Evolutionary conservation across 2,113 vertebrate species (phyloP).

Genomic region (Eolophus roseicapilla): DNA sequence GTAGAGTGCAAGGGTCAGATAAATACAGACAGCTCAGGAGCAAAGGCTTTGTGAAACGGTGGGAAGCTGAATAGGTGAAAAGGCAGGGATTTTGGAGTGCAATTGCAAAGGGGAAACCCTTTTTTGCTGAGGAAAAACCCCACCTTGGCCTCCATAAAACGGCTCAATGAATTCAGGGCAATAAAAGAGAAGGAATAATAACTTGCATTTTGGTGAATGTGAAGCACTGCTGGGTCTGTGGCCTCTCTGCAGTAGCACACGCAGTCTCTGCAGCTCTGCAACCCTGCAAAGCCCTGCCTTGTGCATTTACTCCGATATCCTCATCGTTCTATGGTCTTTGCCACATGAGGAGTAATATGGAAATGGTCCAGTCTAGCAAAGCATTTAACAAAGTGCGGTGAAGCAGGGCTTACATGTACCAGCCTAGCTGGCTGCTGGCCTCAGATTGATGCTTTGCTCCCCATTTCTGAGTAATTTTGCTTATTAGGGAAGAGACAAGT

Average conservation of each 20-base stretch:
- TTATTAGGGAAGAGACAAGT: background rate
- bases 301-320: background rate
- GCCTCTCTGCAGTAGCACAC: fast-evolving
- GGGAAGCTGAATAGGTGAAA: background rate
- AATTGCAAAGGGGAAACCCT: background rate
- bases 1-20: background rate
- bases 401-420: background rate
- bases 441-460: background rate
- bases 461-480: background rate
- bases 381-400: fast-evolving
- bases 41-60: background rate
- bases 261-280: background rate
- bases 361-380: background rate
- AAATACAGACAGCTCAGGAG: background rate
- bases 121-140: background rate
- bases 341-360: background rate
- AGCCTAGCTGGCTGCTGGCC: background rate
- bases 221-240: background rate
- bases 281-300: background rate
- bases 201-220: background rate
- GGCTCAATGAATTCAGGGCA: background rate
- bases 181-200: background rate
- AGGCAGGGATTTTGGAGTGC: background rate
- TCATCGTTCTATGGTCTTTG: background rate
- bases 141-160: background rate